Evolutionary conservation across 2,797 vertebrate genomes (phyloP), one percentile per base, ranked within the genome.

Genomic region (Sparus aurata): DNA sequence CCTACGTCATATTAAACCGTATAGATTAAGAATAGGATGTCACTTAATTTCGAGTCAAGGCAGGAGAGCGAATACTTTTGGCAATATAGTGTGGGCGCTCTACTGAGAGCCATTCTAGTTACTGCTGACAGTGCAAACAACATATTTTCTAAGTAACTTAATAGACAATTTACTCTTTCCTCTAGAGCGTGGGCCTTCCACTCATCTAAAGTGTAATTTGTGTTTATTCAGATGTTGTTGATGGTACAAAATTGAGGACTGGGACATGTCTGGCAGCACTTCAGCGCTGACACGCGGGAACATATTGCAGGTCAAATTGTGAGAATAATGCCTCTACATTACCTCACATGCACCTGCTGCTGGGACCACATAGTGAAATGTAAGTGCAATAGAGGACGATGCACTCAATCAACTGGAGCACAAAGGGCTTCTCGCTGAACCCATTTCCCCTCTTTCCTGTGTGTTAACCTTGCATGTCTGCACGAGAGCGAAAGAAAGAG

Each of bases 231-330:
- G 12, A 65, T 1, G 8, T 0, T 58, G 30, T 41, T 20, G 7
- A 38, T 13, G 41, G 5, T n/a, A 27, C 46, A 46, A 74, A 45
- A 74, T 67, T 22, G 13, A 38, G 7, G 22, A 3, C 55, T 69
- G 23, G 18, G 27, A 60, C 0, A 34, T 43, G 49, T 73, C 22
- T 84, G 61, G 58, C 45, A 41, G 49, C 27, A 38, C 38, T 52
- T 66, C 50, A 43, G 34, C 1, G 1, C 10, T 30, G 12, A 12
- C 18, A 61, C 15, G 17, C 25, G 34, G 22, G 12, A 52, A 67
- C 46, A 73, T 60, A 50, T 45, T 69, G 47, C 20, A 59, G 22
- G 38, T 67, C 54, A 72, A 76, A 66, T 43, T 55, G n/a, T 59
- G 16, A 55, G 30, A 15, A 27, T 17, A 63, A 73, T 62, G 46